These are phyloP conservation scores for Serinus canaria DNA, from an alignment of 2,113 vertebrate species.

Conservation along the genomic window DNA sequence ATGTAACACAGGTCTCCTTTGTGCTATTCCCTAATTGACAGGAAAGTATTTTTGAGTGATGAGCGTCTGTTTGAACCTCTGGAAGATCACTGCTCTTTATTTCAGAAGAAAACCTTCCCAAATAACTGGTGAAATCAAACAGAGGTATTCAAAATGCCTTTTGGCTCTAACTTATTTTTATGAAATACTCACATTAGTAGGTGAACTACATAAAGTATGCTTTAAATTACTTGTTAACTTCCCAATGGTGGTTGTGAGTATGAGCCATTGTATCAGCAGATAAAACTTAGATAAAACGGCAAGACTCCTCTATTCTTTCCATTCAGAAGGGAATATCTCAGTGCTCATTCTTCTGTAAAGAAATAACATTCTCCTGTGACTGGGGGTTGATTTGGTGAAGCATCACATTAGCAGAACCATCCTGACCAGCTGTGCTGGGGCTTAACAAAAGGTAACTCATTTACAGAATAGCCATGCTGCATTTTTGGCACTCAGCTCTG, in stretches of 20 bases:
- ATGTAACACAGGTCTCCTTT: not conserved
- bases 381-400: not conserved
- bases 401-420: conserved; percentile 1
- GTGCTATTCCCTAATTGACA: not conserved
- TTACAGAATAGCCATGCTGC: not conserved
- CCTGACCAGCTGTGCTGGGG: not conserved
- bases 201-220: not conserved
- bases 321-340: conserved; percentile 17
- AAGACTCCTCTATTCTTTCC: not conserved
- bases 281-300: conserved; percentile 36
- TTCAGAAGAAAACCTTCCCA: not conserved
- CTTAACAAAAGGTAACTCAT: conserved; percentile 27
- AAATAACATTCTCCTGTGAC: not conserved
- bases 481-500: not conserved
- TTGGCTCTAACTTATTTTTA: not conserved
- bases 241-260: not conserved
- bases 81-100: not conserved
- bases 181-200: not conserved
- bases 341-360: conserved; percentile 5
- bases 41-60: not conserved
- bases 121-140: not conserved
- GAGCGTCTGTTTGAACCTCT: not conserved
- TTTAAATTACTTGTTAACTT: conserved; percentile 61
- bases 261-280: not conserved
- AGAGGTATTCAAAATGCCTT: not conserved